Percentiles rank a stretch among this genome's conserved stretches.
Evolutionary conservation across 2,888 invertebrate genomes (phyloP).

Genomic region (Pristionchus arcanus): DNA sequence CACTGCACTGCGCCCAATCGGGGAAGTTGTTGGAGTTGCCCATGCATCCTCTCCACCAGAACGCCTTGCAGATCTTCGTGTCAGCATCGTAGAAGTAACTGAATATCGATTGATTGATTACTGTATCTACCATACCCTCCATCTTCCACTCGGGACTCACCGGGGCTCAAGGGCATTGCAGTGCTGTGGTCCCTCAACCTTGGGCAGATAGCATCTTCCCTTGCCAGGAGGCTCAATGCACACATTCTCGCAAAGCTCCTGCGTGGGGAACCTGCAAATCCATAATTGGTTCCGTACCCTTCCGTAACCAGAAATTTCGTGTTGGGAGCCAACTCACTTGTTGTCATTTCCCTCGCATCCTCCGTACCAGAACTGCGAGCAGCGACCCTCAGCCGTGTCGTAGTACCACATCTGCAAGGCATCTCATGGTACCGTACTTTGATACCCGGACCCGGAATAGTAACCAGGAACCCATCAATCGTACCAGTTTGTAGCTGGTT

Average conservation of each 20-base stretch:
- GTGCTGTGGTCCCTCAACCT: conserved; percentile 75
- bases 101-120: neutral
- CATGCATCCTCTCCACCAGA: conserved; percentile 79
- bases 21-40: conserved; percentile 78
- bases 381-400: conserved; percentile 85
- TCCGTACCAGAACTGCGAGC: conserved; percentile 88
- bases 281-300: neutral
- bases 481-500: conserved; percentile 69
- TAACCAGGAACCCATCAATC: conserved; percentile 16
- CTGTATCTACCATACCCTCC: conserved; percentile 1
- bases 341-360: conserved; percentile 94
- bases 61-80: conserved; percentile 76
- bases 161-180: conserved; percentile 73
- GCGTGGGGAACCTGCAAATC: conserved; percentile 65
- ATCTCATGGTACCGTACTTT: neutral
- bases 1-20: conserved; percentile 75
- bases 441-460: neutral
- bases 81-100: conserved; percentile 76
- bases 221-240: conserved; percentile 77
- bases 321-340: conserved; percentile 56
- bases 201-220: conserved; percentile 77
- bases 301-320: conserved; percentile 79
- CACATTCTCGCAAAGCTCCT: conserved; percentile 76
- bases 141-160: neutral
- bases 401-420: conserved; percentile 87